Evolutionary conservation across 2,888 invertebrate genomes (phyloP), one percentile per base, ranked within the genome.

Genomic region (Microchrysa polita): DNA sequence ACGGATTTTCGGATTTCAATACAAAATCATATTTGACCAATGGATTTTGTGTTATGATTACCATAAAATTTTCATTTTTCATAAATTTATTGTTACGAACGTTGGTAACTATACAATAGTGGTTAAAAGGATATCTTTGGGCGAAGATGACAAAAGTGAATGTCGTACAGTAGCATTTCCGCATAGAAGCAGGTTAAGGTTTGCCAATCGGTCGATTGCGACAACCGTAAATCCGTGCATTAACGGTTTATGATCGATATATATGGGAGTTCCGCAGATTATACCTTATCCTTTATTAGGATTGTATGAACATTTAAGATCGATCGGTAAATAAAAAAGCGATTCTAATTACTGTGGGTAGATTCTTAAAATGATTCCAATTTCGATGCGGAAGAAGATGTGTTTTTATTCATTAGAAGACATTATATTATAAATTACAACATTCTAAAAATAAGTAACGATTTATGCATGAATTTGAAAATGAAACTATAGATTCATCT

Each of bases 201-300:
- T 14, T 10, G 2, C 10, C 7, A 55, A 27, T 52, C n/a, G 22
- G 9, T 1, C 16, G 27, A 69, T 69, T 27, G 16, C 20, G 69
- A 69, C 69, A 69, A 69, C 53, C 69, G 69, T 69, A 69, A 69
- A 69, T 69, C 69, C 69, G 53, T 67, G 34, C 4, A 40, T 61
- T 22, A 23, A 23, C 10, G 9, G 5, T 14, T 10, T 23, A 40
- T 61, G 61, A 61, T 61, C 40, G 61, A 61, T 61, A 40, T 23
- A 61, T 61, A 12, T n/a, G 5, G 23, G 59, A 48, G 4, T 48
- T 42, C 42, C 42, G 42, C 42, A 48, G 27, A 34, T 34, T 34
- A 5, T 34, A 34, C n/a, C n/a, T n/a, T n/a, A n/a, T 34, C 27
- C 27, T 34, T 34, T 34, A 34, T 34, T 5, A 34, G 27, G 27